Base-by-base conservation (phyloP, 2,113 vertebrate genomes). In the Esox niger region DNA sequence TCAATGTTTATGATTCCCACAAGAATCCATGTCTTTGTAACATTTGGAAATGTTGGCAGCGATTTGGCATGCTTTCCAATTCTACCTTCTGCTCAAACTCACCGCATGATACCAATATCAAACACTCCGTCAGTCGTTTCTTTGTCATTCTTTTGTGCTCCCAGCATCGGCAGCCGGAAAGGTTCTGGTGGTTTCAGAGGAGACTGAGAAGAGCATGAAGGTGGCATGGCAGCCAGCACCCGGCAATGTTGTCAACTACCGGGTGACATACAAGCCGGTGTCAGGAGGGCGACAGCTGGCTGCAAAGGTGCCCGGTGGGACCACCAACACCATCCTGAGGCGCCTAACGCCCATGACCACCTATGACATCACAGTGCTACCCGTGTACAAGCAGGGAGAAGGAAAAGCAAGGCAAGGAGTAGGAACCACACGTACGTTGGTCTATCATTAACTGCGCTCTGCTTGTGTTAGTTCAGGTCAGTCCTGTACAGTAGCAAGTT, bases 141-240 rank as follows among this genome's bases (percentile, higher is more conserved):
- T 52, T 8, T 15, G n/a, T 52, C n/a, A 2, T 52, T 52, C 55
- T 62, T 38, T 76, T 32, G 23, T 58, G 30, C 35, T 58, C 13
- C 29, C 77, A 99, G 97, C 95, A 73, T 96, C 96, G 13, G 90
- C 90, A 30, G 86, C 88, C 68, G 89, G 89, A 61, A 94, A 88
- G 87, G 82, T 32, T 9, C 86, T 98, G 75, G 91, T 47, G 30
- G 94, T 98, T 23, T 92, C 94, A 6, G 93, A 97, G 9, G 96
- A 99, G 86, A 97, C 94, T 0, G 96, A 97, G 84, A 94, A 88
- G 67, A 91, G 84, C 65, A 94, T 99, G 94, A 94, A 93, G 83
- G 94, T 96, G 62, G 87, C 82, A 0, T 99, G 97, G 97, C 86
- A 94, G 66, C 91, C 94, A 1, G 94, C 97, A 0, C 97, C 97